These are phyloP conservation scores for Pogonocherus hispidulus DNA, from an alignment of 2,888 invertebrate species.

Conservation along the genomic window DNA sequence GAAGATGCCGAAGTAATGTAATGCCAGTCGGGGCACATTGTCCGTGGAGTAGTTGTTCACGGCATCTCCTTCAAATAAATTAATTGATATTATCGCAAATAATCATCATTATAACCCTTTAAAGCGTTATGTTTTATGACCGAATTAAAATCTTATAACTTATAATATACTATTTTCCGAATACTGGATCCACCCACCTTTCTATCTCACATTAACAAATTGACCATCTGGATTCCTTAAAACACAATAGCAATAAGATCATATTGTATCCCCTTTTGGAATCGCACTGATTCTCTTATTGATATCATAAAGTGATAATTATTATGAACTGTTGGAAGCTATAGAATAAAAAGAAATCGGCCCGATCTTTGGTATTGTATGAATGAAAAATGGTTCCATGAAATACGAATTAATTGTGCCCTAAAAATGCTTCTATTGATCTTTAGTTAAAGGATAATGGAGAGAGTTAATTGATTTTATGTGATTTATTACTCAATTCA, in stretches of 20 bases:
- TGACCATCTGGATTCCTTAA: slow-evolving; percentile 29
- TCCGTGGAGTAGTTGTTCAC: too few relatives aligned
- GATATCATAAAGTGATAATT: slow-evolving; percentile 57
- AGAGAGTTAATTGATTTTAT: slow-evolving; percentile 31
- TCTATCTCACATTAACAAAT: slow-evolving; percentile 28
- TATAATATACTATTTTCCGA: too few relatives aligned
- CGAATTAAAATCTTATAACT: too few relatives aligned
- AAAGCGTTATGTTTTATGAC: too few relatives aligned
- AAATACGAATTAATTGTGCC: slow-evolving; percentile 30
- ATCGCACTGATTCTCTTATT: slow-evolving; percentile 48
- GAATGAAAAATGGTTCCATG: slow-evolving; percentile 34
- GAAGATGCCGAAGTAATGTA: too few relatives aligned
- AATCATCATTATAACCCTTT: too few relatives aligned
- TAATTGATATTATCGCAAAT: too few relatives aligned
- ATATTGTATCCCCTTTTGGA: slow-evolving; percentile 34
- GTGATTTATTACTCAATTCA: slow-evolving; percentile 22
- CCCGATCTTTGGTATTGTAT: slow-evolving; percentile 36
- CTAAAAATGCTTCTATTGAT: slow-evolving; percentile 31
- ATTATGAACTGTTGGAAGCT: slow-evolving; percentile 54
- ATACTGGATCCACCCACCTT: background rate
- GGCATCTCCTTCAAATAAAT: too few relatives aligned
- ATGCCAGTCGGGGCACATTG: too few relatives aligned
- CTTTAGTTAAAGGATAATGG: slow-evolving; percentile 30
- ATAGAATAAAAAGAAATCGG: slow-evolving; percentile 24
- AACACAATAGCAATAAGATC: slow-evolving; percentile 40